A percentile compares a stretch with the other conserved stretches of the same genome.
Conservation (phyloP, 2,113 vertebrate genomes). For the Casuarius casuarius region DNA sequence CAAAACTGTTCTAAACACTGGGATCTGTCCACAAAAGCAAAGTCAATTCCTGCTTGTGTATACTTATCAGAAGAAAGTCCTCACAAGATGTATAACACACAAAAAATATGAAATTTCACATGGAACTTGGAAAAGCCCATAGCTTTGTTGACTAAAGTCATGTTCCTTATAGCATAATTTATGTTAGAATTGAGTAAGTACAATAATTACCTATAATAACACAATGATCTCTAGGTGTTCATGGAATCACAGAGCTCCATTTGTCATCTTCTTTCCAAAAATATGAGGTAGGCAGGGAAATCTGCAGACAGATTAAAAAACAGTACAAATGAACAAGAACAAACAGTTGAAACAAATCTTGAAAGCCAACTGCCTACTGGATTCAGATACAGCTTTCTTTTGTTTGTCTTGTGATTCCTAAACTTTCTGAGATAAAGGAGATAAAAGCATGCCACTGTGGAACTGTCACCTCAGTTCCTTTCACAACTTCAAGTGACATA, state of each 20-base stretch:
- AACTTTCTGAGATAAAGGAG: neutral
- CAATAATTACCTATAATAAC: neutral
- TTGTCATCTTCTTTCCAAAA: neutral
- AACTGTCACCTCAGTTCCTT: neutral
- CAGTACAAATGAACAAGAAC: neutral
- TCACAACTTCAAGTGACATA: neutral
- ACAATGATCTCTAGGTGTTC: conserved; percentile 1
- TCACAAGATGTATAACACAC: neutral
- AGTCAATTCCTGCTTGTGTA: neutral
- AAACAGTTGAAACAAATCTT: neutral
- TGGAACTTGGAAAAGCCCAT: neutral
- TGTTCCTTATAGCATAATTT: neutral
- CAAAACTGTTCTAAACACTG: neutral
- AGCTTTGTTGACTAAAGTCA: neutral
- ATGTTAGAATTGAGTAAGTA: neutral
- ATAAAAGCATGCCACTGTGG: neutral
- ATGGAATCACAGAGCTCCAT: neutral
- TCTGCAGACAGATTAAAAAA: conserved; percentile 9
- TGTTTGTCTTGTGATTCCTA: neutral
- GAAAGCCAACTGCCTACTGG: neutral
- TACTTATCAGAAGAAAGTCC: neutral
- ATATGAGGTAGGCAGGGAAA: conserved; percentile 27
- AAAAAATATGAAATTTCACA: neutral
- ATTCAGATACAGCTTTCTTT: neutral
- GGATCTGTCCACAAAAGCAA: neutral